Base-by-base conservation (phyloP, 2,113 vertebrate species). In the Atractosteus spatula region DNA sequence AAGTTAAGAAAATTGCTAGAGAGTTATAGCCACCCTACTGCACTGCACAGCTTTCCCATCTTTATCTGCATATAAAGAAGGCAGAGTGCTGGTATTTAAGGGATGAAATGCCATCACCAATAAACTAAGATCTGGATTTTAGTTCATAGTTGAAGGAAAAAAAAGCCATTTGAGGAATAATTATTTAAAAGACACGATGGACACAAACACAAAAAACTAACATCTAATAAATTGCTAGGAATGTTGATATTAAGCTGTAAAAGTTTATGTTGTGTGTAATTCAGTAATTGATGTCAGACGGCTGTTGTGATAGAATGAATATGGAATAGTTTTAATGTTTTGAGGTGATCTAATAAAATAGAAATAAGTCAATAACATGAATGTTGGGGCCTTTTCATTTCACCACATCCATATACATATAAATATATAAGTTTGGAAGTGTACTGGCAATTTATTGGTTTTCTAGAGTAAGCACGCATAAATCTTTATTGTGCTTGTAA, bases 231-330 rank as follows among this genome's bases (percentile, higher is more conserved):
- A 90, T 80, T 82, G 86, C 82, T 84, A 84, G 85, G 89, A 91
- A 87, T 83, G 79, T 82, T 86, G 88, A 91, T 91, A 85, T 78
- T 79, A 29, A 86, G 85, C 74, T 84, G 71, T 95, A 92, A 95
- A 92, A 87, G 84, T 95, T 93, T 93, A 94, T 93, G 91, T 93
- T 87, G 89, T 93, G 91, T 91, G 90, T 93, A 92, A 92, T 87
- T 84, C 88, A 86, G 84, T 90, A 94, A 94, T 91, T 91, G 89
- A 92, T 92, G 86, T 93, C 88, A 92, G 92, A 78, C 85, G 79
- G 87, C 89, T 80, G 78, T 82, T 80, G 29, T 10, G 10, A 51
- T 10, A 7, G 80, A 86, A 84, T 88, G 81, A 55, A 68, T 11
- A 74, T 43, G 45, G 10, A 71, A 59, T 59, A 6, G 57, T 51